phyloP scores from a whole-genome alignment of 1,140 invertebrate species.

The Cotesia chilonis region DNA sequence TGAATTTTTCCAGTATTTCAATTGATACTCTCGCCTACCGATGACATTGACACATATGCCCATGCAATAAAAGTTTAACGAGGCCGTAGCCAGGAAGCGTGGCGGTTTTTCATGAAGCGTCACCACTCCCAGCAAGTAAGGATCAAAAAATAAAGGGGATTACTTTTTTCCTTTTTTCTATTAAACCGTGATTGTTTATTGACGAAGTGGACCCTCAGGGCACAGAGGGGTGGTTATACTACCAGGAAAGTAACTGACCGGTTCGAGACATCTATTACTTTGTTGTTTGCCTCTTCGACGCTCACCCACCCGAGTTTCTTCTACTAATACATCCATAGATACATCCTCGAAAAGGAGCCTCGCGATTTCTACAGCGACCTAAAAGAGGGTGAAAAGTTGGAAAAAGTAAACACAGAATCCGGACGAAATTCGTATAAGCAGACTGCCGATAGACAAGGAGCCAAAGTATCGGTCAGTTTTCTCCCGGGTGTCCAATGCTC shows the following conservation, averaged over 20 bases:
- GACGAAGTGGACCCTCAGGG: conserved; percentile 61
- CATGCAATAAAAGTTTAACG: conserved; percentile 58
- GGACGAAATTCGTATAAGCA: conserved; percentile 23
- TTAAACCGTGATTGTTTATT: conserved; percentile 66
- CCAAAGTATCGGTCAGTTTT: conserved; percentile 48
- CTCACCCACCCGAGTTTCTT: conserved; percentile 28
- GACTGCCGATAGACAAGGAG: conserved; percentile 31
- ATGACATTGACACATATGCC: conserved; percentile 47
- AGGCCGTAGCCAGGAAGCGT: conserved; percentile 23
- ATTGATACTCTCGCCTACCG: background rate
- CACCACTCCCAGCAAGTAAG: conserved; percentile 19
- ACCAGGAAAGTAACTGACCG: conserved; percentile 32
- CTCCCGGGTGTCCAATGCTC: conserved; percentile 64
- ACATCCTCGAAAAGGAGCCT: background rate
- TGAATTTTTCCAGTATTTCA: background rate
- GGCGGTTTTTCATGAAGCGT: conserved; percentile 19
- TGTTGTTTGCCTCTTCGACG: conserved; percentile 51
- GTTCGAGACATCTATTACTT: conserved; percentile 66
- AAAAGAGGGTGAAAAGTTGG: conserved; percentile 29
- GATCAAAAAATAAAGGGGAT: conserved; percentile 19
- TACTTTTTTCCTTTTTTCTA: conserved; percentile 51
- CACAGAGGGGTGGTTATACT: conserved; percentile 22
- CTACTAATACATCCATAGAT: background rate
- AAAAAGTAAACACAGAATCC: conserved; percentile 31
- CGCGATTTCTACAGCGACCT: conserved; percentile 25